Conservation (phyloP, 2,888 invertebrate species). For the Orthosia gothica region DNA sequence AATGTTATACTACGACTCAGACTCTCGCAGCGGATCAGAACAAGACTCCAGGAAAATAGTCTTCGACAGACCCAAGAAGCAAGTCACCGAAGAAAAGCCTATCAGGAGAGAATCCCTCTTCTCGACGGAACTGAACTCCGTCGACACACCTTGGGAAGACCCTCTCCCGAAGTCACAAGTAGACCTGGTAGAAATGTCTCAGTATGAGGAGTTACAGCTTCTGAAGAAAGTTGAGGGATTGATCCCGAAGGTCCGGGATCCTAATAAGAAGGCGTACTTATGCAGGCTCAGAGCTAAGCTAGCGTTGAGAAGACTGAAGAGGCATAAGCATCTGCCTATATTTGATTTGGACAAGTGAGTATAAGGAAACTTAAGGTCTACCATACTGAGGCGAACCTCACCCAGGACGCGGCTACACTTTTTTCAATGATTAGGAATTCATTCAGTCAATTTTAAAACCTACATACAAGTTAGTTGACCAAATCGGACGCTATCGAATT, state of each 20-base stretch:
- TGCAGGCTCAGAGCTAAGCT: slow-evolving; percentile 82
- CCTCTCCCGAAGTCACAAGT: slow-evolving; percentile 65
- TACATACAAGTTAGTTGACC: too few relatives aligned
- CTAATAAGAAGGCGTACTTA: slow-evolving; percentile 77
- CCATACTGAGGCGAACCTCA: too few relatives aligned
- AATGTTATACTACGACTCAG: slow-evolving; percentile 80
- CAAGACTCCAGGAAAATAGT: slow-evolving; percentile 64
- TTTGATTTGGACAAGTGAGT: slow-evolving; percentile 88
- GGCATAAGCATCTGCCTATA: slow-evolving; percentile 85
- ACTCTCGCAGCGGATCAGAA: slow-evolving; percentile 80
- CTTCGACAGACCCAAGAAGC: slow-evolving; percentile 72
- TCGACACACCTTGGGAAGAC: slow-evolving; percentile 83
- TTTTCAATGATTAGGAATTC: too few relatives aligned
- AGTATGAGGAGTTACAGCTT: slow-evolving; percentile 87
- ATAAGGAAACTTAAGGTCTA: too few relatives aligned
- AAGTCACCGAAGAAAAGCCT: slow-evolving; percentile 70
- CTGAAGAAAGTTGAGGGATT: slow-evolving; percentile 85
- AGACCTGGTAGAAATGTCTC: slow-evolving; percentile 80
- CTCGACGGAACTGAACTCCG: slow-evolving; percentile 80
- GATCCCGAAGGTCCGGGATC: slow-evolving; percentile 80
- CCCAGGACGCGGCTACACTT: too few relatives aligned
- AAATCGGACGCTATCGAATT: too few relatives aligned
- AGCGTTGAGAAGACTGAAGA: slow-evolving; percentile 83
- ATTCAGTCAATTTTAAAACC: too few relatives aligned
- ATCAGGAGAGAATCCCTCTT: slow-evolving; percentile 79